Evolutionary conservation across 2,113 vertebrate species (phyloP).

Genomic region (Scomber japonicus): DNA sequence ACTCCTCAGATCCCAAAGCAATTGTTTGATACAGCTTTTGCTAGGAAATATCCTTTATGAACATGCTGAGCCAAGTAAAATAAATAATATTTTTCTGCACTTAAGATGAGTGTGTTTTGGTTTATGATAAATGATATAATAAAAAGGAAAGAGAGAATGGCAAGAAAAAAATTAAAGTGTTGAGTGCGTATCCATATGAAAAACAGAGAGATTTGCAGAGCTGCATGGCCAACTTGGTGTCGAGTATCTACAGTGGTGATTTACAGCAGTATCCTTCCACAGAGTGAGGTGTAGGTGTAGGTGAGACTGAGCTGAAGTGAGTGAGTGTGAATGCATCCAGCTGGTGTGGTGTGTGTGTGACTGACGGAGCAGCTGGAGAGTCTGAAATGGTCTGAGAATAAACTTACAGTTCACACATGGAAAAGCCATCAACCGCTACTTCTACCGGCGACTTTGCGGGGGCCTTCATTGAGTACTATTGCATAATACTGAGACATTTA

Average conservation of each 20-base stretch:
- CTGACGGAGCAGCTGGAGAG: slow-evolving; percentile 66
- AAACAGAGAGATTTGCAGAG: slow-evolving; percentile 24
- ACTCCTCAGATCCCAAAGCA: slow-evolving; percentile 36
- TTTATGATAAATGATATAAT: neutral
- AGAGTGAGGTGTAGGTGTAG: slow-evolving; percentile 45
- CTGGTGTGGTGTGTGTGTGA: slow-evolving; percentile 43
- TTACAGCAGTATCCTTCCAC: slow-evolving; percentile 37
- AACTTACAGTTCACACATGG: slow-evolving; percentile 70
- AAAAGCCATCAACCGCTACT: slow-evolving; percentile 61
- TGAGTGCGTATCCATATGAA: neutral
- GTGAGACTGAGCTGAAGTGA: slow-evolving; percentile 45
- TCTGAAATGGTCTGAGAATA: slow-evolving; percentile 50
- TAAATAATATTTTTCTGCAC: neutral
- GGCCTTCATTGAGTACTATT: slow-evolving; percentile 35
- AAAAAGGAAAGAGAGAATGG: neutral
- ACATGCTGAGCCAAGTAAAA: neutral
- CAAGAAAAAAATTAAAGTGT: slow-evolving; percentile 14
- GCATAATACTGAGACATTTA: slow-evolving; percentile 49
- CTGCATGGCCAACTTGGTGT: slow-evolving; percentile 13
- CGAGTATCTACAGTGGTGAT: slow-evolving; percentile 34
- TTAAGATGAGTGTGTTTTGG: neutral
- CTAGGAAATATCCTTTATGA: neutral
- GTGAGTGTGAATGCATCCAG: slow-evolving; percentile 59
- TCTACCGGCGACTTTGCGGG: slow-evolving; percentile 25
- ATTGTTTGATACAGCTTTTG: slow-evolving; percentile 19